phyloP scores from a whole-genome alignment of 2,888 invertebrate genomes.

The Trileptium ribeirensis region DNA sequence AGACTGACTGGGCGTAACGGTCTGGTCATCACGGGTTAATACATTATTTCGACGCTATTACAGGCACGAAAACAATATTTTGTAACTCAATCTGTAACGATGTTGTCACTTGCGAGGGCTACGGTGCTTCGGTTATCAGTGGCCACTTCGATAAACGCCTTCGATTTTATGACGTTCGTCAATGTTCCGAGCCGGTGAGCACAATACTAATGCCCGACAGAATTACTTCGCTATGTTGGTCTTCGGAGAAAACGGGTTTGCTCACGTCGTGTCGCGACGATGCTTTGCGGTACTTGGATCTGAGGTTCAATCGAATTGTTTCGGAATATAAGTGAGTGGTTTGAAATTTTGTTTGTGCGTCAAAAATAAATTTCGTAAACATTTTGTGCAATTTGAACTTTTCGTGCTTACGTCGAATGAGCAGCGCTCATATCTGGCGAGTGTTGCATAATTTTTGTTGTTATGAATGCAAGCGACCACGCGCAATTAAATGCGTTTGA shows the following conservation, averaged over 20 bases:
- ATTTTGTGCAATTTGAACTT: no score
- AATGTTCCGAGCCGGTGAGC: slow-evolving; percentile 66
- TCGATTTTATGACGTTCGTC: slow-evolving; percentile 85
- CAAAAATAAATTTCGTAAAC: no score
- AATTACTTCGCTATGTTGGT: slow-evolving; percentile 86
- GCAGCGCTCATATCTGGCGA: no score
- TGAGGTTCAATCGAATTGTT: slow-evolving; percentile 80
- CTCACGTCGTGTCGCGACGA: slow-evolving; percentile 89
- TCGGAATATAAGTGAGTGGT: slow-evolving; percentile 77
- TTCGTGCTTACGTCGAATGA: no score
- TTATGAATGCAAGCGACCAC: no score
- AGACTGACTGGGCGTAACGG: no score
- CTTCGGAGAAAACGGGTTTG: slow-evolving; percentile 79
- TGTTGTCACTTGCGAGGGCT: slow-evolving; percentile 78
- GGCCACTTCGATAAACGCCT: slow-evolving; percentile 96
- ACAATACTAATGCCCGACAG: slow-evolving; percentile 82
- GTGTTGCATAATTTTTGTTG: no score
- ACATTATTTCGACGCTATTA: no score
- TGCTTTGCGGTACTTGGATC: slow-evolving; percentile 83
- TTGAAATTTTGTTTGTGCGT: no score
- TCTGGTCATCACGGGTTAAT: no score
- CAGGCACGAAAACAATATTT: slow-evolving; percentile 42
- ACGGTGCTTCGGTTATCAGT: slow-evolving; percentile 74
- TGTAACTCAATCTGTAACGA: slow-evolving; percentile 73
- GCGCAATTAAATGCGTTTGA: no score